Base-by-base conservation (phyloP, 2,113 vertebrate species). In the Ceyx melanurus region DNA sequence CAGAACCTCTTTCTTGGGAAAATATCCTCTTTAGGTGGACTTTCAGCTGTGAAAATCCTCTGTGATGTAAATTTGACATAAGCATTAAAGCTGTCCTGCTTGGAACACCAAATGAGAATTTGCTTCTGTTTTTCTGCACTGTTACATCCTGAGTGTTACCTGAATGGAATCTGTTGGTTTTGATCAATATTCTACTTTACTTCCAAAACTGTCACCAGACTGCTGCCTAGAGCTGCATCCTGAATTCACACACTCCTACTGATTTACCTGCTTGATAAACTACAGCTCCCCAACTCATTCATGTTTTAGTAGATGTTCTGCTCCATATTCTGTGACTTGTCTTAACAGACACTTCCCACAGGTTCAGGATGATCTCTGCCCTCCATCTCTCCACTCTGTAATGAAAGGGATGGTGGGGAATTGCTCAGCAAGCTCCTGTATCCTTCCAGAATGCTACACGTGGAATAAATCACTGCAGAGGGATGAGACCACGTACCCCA, bases 301-400 rank as follows among this genome's bases (percentile, higher is more conserved):
- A 80, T 90, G 86, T 93, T 93, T 80, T 0, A 28, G 56, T 68
- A 77, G 54, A 50, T 1, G 12, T 62, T 89, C 74, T 78, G 28
- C 40, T 92, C 60, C 31, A 17, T 37, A 61, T 40, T 80, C 71
- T 66, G 42, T 3, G 5, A 82, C 71, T 61, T 66, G 46, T 68
- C 92, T 95, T 82, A 73, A 61, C 45, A 93, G 82, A 62, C 56
- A 66, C 75, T 85, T 96, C 67, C 79, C 48, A 82, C 79, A 89
- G 60, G 51, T 70, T 74, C 67, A 51, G n/a, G 84, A 46, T 86
- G 80, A 93, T 86, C 89, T 90, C 83, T 95, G 80, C 65, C 61
- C 86, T 94, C 61, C 45, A n/a, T 67, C 33, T 93, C 68, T 71
- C 72, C 61, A 35, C 33, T 23, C 17, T 64, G 3, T 78, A 92